A percentile compares a stretch with the other conserved stretches of the same genome.
These are phyloP conservation scores for Lepas anatifera DNA, from an alignment of 2,888 invertebrate genomes.

Conservation along the genomic window DNA sequence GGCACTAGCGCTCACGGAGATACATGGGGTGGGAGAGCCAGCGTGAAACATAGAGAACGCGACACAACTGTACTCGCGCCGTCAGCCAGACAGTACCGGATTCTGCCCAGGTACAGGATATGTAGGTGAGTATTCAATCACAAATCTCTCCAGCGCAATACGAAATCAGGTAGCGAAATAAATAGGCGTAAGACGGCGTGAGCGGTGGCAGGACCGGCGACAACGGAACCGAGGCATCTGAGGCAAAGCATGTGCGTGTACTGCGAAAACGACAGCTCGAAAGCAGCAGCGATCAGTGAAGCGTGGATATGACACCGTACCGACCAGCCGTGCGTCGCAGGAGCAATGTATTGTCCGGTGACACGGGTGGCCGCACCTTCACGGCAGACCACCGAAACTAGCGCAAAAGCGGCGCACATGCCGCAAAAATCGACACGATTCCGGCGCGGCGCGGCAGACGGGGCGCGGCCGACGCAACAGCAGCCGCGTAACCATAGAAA, in stretches of 20 bases:
- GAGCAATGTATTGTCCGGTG: background rate
- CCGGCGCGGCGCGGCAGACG: background rate
- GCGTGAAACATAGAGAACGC: too few species aligned
- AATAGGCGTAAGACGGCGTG: background rate
- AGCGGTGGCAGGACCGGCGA: background rate
- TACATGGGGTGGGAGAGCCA: too few species aligned
- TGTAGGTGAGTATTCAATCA: conserved; percentile 12
- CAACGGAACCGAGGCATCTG: too few species aligned
- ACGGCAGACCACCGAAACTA: background rate
- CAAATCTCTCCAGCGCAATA: conserved; percentile 12
- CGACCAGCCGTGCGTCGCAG: too few species aligned
- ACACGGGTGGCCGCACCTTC: background rate
- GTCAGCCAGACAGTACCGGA: too few species aligned
- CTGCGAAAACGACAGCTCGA: too few species aligned
- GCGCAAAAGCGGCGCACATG: background rate
- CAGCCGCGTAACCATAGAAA: conserved; percentile 2
- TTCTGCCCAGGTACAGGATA: too few species aligned
- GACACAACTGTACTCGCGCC: too few species aligned
- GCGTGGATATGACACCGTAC: too few species aligned
- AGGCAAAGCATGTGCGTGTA: too few species aligned
- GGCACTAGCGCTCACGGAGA: too few species aligned
- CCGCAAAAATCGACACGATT: background rate
- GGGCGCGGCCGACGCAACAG: background rate
- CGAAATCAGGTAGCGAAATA: conserved; percentile 8
- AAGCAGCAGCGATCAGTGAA: too few species aligned